Evolutionary conservation across 2,113 vertebrate genomes (phyloP), one percentile per base, ranked within the genome.

Genomic region (Hiodon alosoides): DNA sequence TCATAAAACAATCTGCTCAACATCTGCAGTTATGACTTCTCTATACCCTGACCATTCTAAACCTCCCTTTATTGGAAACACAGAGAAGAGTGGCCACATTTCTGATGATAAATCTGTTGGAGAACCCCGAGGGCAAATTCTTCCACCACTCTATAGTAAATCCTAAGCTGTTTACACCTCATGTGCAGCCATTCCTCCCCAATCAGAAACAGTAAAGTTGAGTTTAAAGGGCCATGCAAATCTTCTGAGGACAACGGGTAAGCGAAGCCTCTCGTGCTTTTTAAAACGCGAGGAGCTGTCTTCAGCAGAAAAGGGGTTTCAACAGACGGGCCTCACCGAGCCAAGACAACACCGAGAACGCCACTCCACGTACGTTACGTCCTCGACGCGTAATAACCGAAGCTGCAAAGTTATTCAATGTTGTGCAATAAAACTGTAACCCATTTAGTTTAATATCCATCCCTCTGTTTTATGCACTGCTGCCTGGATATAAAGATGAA

Each of bases 381-480:
- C 16, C 6, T 71, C 14, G 17, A 51, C 31, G 59, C 6, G 17
- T 55, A 6, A 10, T 52, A 66, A 57, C 6, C 7, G 53, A 9
- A 6, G 54, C 47, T 59, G 50, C 50, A 67, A 54, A 62, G 8
- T 47, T 16, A 7, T 62, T 69, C 55, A 14, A 65, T 57, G 4
- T 69, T 31, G 50, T 72, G 52, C 71, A 5, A 72, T 79, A 73
- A 79, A 76, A 76, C 65, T 3, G 59, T 69, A 69, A 69, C 55
- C 60, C 75, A 31, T 69, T 68, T 16, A 46, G 57, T 51, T 76
- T 79, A 73, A 76, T 74, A 76, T 70, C 60, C 71, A 77, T 76
- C 67, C 53, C 71, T 54, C 68, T 66, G 72, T 67, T 74, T 77
- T 76, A 77, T 69, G 71, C 71, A 79, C 75, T 76, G 71, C 66